Percentiles rank a stretch among this genome's conserved stretches.
Conservation (phyloP, 2,113 vertebrate genomes). For the Phaethon lepturus region DNA sequence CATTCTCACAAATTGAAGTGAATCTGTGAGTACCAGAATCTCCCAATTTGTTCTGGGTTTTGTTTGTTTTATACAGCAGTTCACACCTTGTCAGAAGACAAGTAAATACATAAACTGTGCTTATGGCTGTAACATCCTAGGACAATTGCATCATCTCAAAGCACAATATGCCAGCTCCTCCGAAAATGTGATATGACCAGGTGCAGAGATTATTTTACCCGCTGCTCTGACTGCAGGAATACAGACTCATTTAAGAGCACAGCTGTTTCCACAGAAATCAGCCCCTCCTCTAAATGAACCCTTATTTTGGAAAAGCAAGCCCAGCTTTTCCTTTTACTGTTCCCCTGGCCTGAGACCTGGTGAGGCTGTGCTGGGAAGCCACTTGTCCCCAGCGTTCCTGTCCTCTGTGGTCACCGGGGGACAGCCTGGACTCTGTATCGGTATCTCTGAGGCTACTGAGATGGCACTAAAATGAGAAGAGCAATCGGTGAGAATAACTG, state of each 20-base stretch:
- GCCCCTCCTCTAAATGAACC: background rate
- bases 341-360: background rate
- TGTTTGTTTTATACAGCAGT: slow-evolving; percentile 5
- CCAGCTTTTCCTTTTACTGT: background rate
- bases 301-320: background rate
- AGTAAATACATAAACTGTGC: background rate
- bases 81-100: background rate
- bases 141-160: background rate
- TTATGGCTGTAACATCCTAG: slow-evolving; percentile 1
- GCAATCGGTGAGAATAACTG: background rate
- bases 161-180: background rate
- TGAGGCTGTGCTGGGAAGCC: background rate
- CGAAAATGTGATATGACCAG: background rate
- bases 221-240: background rate
- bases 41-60: background rate
- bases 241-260: background rate
- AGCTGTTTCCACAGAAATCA: background rate
- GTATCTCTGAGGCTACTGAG: background rate
- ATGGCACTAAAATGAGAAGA: background rate
- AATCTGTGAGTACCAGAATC: background rate
- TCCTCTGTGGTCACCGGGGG: background rate
- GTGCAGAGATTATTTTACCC: background rate
- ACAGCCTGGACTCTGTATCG: background rate
- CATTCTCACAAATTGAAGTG: background rate
- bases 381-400: background rate